These are phyloP conservation scores for Oenanthe oenanthe DNA, from an alignment of 2,113 vertebrate species.

Conservation along the genomic window DNA sequence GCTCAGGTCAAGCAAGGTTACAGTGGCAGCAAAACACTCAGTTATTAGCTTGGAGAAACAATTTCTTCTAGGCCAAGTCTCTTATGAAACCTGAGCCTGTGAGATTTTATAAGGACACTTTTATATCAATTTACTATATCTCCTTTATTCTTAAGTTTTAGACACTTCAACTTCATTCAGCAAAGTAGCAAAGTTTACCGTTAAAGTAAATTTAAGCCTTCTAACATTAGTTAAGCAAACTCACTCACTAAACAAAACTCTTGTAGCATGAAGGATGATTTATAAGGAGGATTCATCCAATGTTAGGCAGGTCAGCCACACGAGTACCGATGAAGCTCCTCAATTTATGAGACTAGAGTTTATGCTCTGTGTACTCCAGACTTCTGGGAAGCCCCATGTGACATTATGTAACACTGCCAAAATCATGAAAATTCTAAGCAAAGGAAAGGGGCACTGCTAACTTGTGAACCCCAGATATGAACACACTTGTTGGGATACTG, in stretches of 20 bases:
- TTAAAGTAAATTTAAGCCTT: background rate
- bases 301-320: background rate
- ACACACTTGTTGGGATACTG: background rate
- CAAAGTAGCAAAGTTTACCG: background rate
- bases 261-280: background rate
- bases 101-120: background rate
- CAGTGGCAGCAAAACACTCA: background rate
- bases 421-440: background rate
- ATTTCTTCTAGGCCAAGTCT: background rate
- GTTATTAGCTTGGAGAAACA: background rate
- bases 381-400: background rate
- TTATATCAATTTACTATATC: background rate
- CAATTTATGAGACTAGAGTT: background rate
- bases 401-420: background rate
- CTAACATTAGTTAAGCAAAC: background rate
- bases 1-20: conserved; percentile 7
- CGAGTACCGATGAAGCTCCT: background rate
- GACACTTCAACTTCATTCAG: background rate
- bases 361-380: background rate
- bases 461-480: background rate
- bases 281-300: background rate
- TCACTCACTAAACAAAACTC: background rate
- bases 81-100: background rate
- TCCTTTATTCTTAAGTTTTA: background rate
- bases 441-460: background rate